phyloP scores from a whole-genome alignment of 2,888 invertebrate genomes.

The Pandemis cinnamomeana region DNA sequence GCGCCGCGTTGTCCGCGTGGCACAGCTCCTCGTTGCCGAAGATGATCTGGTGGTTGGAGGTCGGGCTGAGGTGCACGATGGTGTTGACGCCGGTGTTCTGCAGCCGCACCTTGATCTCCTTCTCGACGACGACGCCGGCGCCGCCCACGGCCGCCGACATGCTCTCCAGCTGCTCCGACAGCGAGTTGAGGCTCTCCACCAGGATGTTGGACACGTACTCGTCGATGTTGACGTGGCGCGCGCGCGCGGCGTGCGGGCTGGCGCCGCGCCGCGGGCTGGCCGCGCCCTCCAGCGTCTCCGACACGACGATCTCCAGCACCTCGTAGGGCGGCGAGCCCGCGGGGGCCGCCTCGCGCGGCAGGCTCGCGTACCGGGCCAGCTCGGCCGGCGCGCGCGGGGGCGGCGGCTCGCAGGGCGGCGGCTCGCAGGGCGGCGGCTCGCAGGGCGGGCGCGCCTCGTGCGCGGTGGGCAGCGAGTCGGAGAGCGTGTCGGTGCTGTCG shows the following conservation, averaged over 20 bases:
- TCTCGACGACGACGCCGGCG: constrained; percentile 75
- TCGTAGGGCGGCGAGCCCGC: constrained; percentile 64
- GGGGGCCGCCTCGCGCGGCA: constrained; percentile 57
- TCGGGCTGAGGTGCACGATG: constrained; percentile 78
- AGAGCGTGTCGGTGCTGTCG: constrained; percentile 60
- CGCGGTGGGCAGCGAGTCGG: constrained; percentile 61
- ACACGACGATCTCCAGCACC: constrained; percentile 75
- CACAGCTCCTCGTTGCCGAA: constrained; percentile 78
- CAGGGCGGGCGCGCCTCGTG: constrained; percentile 51
- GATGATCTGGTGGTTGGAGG: constrained; percentile 79
- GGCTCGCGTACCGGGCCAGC: constrained; percentile 56
- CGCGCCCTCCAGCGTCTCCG: constrained; percentile 65
- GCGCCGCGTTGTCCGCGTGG: constrained; percentile 52
- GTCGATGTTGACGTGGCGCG: constrained; percentile 70
- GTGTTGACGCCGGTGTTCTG: constrained; percentile 80
- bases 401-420: constrained; percentile 36
- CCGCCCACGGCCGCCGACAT: constrained; percentile 72
- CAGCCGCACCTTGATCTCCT: constrained; percentile 80
- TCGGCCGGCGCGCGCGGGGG: constrained; percentile 44
- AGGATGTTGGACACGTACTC: constrained; percentile 81
- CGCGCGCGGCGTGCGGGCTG: constrained; percentile 45
- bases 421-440: constrained; percentile 33
- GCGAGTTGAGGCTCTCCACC: constrained; percentile 79
- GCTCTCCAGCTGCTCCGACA: constrained; percentile 76
- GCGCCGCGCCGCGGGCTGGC: constrained; percentile 44